Base-by-base conservation (phyloP, 2,113 vertebrate species). In the Rhizomys pruinosus region DNA sequence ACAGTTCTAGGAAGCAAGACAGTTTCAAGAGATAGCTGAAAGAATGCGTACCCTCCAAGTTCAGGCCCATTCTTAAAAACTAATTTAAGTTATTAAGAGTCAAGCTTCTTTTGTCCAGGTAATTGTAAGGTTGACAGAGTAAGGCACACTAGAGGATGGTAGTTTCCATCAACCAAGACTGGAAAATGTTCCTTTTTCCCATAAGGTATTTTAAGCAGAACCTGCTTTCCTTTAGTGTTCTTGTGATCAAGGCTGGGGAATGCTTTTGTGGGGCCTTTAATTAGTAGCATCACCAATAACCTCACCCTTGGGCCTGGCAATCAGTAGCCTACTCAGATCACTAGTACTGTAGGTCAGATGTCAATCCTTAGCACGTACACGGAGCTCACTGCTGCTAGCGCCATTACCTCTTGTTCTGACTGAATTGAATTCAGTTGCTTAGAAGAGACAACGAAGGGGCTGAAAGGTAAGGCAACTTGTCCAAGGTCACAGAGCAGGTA, bases 171-270 rank as follows among this genome's bases (percentile, higher is more conserved):
- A 72, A 25, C 66, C 34, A 84, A 55, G 66, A 68, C 77, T 72
- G 22, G 27, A 79, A 93, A 94, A 71, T n/a, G n/a, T n/a, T n/a
- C 74, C 57, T 32, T 77, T 76, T 42, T 80, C 11, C 47, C 25
- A 52, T 32, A 84, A 84, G 63, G 66, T 27, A 59, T 15, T 89
- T 55, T 89, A 72, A 47, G 39, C 72, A 55, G 39, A 81, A 66
- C 12, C 91, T 84, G 55, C 66, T 90, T 78, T 90, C 39, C 71
- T 79, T 87, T 63, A 57, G 44, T 47, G 34, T 80, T 63, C 47
- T n/a, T 89, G 73, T 4, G 32, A 29, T 84, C 12, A 37, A 77
- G 57, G 15, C 84, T 90, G 39, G 73, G 39, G 77, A 68, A 84
- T 32, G 59, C 15, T 57, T 25, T 59, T 72, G 37, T 42, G 47